Evolutionary conservation across 2,113 vertebrate genomes (phyloP).

Genomic region (Lepidothrix coronata): DNA sequence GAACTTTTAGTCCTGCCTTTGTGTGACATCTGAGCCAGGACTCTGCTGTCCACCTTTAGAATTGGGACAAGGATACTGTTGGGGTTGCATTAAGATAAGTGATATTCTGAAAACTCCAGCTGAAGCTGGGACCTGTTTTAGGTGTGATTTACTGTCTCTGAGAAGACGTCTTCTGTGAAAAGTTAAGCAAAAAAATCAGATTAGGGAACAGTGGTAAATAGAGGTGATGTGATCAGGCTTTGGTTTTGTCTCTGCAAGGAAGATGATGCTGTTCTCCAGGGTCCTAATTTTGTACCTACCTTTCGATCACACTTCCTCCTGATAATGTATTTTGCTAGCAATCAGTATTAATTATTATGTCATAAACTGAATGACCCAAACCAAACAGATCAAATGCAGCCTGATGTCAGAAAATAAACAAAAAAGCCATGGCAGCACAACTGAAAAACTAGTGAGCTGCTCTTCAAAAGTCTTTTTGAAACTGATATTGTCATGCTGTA

Average conservation of each 20-base stretch:
- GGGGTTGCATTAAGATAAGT: neutral
- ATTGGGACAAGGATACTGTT: neutral
- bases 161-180: neutral
- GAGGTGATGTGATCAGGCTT: neutral
- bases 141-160: fast-evolving
- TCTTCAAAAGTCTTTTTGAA: slow-evolving; percentile 14
- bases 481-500: neutral
- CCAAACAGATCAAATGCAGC: neutral
- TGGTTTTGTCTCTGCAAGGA: neutral
- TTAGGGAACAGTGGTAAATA: neutral
- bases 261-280: neutral
- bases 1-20: neutral
- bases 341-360: neutral
- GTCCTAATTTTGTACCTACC: neutral
- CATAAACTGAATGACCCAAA: neutral
- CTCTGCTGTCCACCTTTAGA: neutral
- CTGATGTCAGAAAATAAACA: neutral
- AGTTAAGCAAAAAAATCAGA: neutral
- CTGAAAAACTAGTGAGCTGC: neutral
- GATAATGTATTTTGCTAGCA: neutral
- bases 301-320: neutral
- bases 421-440: neutral
- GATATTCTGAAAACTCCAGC: neutral
- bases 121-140: neutral
- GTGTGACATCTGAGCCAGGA: fast-evolving